phyloP scores from a whole-genome alignment of 2,113 vertebrate genomes.

The Podilymbus podiceps region DNA sequence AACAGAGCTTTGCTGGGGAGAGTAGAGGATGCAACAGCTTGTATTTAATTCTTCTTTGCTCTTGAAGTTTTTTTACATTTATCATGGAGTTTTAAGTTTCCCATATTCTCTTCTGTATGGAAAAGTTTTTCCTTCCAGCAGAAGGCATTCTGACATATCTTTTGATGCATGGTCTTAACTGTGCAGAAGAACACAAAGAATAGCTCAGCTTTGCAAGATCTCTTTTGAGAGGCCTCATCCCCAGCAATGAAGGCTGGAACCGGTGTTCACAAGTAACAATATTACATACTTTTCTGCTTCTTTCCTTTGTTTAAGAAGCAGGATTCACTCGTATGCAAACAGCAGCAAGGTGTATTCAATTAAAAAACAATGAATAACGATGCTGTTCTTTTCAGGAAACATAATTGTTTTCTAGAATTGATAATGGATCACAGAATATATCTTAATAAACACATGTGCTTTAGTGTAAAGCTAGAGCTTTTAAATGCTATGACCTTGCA shows the following conservation, averaged over 20 bases:
- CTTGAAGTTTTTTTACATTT: neutral
- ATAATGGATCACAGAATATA: neutral
- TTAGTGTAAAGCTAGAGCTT: neutral
- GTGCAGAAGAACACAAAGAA: neutral
- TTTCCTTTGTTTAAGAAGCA: neutral
- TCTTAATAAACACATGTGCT: neutral
- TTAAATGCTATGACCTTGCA: neutral
- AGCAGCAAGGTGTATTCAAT: neutral
- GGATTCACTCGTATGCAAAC: neutral
- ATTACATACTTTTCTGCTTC: neutral
- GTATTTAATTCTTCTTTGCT: neutral
- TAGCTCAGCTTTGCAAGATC: neutral
- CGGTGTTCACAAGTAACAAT: neutral
- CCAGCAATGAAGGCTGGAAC: neutral
- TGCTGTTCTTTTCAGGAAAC: neutral
- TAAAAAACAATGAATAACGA: neutral
- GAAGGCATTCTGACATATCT: neutral
- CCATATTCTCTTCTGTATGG: neutral
- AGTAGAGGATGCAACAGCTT: neutral
- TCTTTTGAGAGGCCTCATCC: neutral
- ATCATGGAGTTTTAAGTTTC: neutral
- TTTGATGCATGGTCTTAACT: neutral
- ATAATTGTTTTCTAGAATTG: neutral
- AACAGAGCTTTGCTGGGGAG: neutral
- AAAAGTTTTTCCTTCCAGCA: neutral